These are phyloP conservation scores for Rhynchonycteris naso DNA, from an alignment of 2,797 vertebrate genomes.

Conservation along the genomic window DNA sequence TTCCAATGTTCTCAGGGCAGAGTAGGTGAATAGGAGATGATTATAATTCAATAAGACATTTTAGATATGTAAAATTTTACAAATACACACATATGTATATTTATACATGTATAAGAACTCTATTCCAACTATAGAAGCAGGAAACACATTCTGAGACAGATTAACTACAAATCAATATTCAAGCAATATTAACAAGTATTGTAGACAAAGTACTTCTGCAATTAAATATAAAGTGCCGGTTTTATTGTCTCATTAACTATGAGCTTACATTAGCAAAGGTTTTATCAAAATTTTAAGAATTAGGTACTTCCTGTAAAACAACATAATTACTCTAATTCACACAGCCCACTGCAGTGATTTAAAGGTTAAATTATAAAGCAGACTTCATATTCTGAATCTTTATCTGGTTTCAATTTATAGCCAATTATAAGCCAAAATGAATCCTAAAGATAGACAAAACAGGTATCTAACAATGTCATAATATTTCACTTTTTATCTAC, in stretches of 20 bases:
- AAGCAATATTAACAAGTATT: not conserved
- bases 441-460: conserved; percentile 40
- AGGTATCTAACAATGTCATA: not conserved
- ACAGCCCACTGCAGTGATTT: not conserved
- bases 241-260: conserved; percentile 64
- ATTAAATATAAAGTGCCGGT: conserved; percentile 43
- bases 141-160: not conserved
- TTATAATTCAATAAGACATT: conserved; percentile 12
- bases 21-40: not conserved
- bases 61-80: not conserved
- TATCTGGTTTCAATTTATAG: conserved; percentile 53
- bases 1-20: conserved; percentile 1
- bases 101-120: not conserved
- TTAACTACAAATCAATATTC: conserved; percentile 30
- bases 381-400: conserved; percentile 28
- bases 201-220: not conserved
- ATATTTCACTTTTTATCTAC: conserved; percentile 48
- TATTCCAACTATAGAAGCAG: conserved; percentile 13
- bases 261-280: conserved; percentile 55
- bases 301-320: conserved; percentile 74
- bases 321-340: conserved; percentile 58
- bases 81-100: not conserved
- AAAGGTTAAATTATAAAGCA: conserved; percentile 57
- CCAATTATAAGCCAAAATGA: conserved; percentile 23
- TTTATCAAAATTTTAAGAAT: conserved; percentile 44